Conservation (phyloP, 2,888 invertebrate genomes). For the Orthosia incerta region DNA sequence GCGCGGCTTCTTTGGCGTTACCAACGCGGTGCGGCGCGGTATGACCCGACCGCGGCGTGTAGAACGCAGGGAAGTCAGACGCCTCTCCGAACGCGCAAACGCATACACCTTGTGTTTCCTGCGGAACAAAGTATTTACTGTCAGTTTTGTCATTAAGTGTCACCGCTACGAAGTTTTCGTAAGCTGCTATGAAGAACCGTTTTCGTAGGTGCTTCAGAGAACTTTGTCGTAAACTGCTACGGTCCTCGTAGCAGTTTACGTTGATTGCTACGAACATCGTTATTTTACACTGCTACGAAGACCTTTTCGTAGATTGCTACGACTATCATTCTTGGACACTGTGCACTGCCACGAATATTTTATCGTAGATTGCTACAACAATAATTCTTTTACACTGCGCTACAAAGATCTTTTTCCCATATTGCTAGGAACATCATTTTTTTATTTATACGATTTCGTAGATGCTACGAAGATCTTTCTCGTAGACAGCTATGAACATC, state of each 20-base stretch:
- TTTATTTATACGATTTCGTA: no score
- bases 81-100: constrained; percentile 94
- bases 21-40: constrained; percentile 93
- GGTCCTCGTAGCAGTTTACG: no score
- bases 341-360: not conserved
- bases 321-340: no score
- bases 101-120: constrained; percentile 99
- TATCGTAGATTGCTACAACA: not conserved
- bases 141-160: no score
- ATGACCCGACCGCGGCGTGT: constrained; percentile 94
- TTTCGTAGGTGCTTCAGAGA: no score
- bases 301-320: not conserved
- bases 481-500: not conserved
- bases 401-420: no score
- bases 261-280: not conserved
- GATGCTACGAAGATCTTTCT: not conserved
- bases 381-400: not conserved
- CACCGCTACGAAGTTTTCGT: not conserved
- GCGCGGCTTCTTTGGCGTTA: constrained; percentile 93
- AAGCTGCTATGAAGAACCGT: not conserved
- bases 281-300: not conserved
- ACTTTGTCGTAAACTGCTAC: not conserved
- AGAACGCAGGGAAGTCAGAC: constrained; percentile 97
- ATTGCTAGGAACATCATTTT: no score
- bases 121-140: constrained; percentile 8